Evolutionary conservation across 1,140 invertebrate species (phyloP).

Genomic region (Globodera rostochiensis): DNA sequence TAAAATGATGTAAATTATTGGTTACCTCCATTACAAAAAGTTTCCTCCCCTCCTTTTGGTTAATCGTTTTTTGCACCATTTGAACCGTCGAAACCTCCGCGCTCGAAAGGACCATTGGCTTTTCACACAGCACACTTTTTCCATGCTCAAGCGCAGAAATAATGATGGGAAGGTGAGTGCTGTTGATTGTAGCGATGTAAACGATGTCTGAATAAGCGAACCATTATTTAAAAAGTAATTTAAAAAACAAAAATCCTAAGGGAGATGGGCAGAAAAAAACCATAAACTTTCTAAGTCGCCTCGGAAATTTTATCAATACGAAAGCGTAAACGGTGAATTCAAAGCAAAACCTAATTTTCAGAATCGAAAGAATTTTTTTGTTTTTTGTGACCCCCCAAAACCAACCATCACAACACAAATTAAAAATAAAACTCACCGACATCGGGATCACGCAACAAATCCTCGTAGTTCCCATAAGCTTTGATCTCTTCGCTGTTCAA

Average conservation of each 20-base stretch:
- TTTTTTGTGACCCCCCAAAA: too few species aligned
- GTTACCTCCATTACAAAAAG: conserved; percentile 8
- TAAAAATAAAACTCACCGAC: background rate
- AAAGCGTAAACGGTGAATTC: too few species aligned
- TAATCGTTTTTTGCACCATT: background rate
- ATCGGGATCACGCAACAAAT: background rate
- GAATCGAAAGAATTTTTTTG: too few species aligned
- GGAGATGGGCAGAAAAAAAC: background rate
- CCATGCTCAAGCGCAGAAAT: background rate
- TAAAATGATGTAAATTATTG: background rate
- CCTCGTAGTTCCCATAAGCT: background rate
- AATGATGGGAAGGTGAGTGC: background rate
- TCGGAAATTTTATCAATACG: background rate
- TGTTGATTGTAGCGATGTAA: conserved; percentile 6
- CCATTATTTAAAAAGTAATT: too few species aligned
- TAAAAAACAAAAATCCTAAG: too few species aligned
- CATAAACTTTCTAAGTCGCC: background rate
- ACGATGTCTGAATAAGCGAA: background rate
- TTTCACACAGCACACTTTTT: conserved; percentile 10
- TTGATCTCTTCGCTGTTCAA: background rate
- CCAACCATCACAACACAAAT: too few species aligned
- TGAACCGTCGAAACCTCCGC: background rate
- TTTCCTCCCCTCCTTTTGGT: background rate
- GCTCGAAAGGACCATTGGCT: background rate
- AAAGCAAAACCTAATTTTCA: too few species aligned